These are phyloP conservation scores for Cathartes aura DNA, from an alignment of 2,113 vertebrate genomes.

Conservation along the genomic window DNA sequence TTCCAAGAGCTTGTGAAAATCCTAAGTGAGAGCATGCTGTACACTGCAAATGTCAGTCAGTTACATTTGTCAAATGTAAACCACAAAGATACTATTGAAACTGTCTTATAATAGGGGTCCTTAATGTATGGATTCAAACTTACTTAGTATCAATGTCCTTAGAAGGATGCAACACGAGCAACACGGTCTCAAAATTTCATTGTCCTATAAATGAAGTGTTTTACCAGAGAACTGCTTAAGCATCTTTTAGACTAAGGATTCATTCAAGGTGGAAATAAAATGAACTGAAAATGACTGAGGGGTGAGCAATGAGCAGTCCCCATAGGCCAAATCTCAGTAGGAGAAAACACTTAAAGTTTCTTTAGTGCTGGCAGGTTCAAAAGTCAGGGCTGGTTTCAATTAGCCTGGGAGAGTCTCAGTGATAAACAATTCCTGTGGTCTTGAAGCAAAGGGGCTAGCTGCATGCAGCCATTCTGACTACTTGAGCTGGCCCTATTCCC, in stretches of 20 bases:
- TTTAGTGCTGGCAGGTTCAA: constrained; percentile 82
- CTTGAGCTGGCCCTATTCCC: constrained; percentile 50
- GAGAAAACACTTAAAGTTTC: constrained; percentile 79
- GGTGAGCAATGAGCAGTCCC: constrained; percentile 71
- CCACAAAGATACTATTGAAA: not conserved
- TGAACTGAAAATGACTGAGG: constrained; percentile 60
- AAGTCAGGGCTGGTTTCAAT: constrained; percentile 85
- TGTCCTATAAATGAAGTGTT: not conserved
- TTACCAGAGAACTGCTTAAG: not conserved
- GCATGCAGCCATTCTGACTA: constrained; percentile 42
- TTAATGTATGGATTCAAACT: not conserved
- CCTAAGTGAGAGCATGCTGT: not conserved
- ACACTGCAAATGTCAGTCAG: not conserved
- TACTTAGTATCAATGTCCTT: not conserved
- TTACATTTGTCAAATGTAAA: not conserved
- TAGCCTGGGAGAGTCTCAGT: constrained; percentile 81
- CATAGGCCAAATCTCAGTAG: constrained; percentile 73
- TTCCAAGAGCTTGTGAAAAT: not conserved
- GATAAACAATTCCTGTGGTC: constrained; percentile 91
- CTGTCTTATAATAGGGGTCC: not conserved
- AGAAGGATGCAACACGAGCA: not conserved
- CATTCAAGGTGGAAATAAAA: constrained; percentile 59
- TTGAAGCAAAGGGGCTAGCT: constrained; percentile 69
- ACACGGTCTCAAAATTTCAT: not conserved
- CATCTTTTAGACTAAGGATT: constrained; percentile 34